Percentiles rank a stretch among this genome's conserved stretches.
Conservation (phyloP, 2,113 vertebrate genomes). For the Grammomys dolichurus region DNA sequence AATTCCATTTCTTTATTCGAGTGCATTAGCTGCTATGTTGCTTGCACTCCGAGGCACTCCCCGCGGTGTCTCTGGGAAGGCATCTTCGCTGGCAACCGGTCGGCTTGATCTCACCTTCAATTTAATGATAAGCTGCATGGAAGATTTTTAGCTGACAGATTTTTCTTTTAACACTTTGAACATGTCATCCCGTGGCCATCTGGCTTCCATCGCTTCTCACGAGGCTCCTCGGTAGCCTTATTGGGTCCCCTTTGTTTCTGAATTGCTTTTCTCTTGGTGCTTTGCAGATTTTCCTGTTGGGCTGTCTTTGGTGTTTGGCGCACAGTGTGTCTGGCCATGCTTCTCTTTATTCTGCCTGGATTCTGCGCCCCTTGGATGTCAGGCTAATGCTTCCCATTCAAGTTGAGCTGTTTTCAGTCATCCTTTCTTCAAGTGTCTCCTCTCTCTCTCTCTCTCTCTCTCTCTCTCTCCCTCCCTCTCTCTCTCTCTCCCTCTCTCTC, state of each 20-base stretch:
- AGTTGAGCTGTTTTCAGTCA: neutral
- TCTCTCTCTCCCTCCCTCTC: fast-evolving
- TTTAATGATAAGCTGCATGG: neutral
- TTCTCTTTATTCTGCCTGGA: neutral
- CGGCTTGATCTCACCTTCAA: neutral
- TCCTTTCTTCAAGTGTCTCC: neutral
- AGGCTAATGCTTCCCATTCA: neutral
- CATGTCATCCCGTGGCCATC: neutral
- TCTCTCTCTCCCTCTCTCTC: too few species aligned
- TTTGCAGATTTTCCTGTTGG: neutral
- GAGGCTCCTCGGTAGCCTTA: neutral
- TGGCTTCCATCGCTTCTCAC: neutral
- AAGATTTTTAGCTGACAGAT: neutral
- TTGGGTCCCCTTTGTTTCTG: neutral
- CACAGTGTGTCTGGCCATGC: too few species aligned
- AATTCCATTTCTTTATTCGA: neutral
- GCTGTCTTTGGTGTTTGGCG: neutral
- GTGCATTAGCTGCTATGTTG: neutral
- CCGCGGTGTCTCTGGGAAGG: neutral
- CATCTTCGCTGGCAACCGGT: neutral
- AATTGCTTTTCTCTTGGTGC: neutral
- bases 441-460: fast-evolving
- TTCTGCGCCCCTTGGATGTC: neutral
- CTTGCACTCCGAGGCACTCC: neutral
- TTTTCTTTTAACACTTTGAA: neutral